phyloP scores from a whole-genome alignment of 2,113 vertebrate species.

The rabbit (Oryctolagus cuniculus) region DNA sequence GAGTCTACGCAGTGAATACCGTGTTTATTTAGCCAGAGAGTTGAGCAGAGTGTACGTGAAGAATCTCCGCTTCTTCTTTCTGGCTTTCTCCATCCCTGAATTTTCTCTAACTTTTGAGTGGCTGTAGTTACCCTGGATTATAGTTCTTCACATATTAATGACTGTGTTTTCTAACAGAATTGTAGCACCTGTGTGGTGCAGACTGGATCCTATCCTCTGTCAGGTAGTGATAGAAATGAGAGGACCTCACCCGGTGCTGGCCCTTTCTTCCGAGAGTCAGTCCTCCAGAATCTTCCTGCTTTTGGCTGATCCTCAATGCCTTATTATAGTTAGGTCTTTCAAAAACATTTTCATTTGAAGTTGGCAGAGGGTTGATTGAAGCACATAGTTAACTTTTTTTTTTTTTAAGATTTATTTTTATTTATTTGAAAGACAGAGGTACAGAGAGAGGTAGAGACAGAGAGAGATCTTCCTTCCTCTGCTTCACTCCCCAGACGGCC shows the following conservation, averaged over 20 bases:
- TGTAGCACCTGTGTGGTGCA: not conserved
- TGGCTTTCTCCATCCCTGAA: not conserved
- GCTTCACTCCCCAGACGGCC: too few relatives aligned
- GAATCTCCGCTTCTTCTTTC: not conserved
- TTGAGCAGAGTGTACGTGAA: not conserved
- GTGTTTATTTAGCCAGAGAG: not conserved
- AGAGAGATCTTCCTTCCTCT: too few relatives aligned
- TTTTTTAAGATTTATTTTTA: too few relatives aligned
- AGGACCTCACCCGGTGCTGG: not conserved
- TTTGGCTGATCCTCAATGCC: not conserved
- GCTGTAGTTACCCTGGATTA: not conserved
- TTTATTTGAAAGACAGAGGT: too few relatives aligned
- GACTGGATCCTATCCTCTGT: not conserved
- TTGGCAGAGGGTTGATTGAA: not conserved
- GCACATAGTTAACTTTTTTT: not conserved
- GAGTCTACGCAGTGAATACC: not conserved
- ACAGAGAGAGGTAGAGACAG: too few relatives aligned
- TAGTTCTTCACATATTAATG: not conserved
- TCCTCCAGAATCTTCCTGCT: not conserved
- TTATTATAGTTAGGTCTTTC: not conserved
- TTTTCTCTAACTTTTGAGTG: not conserved
- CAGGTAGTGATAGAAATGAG: not conserved
- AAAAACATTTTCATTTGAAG: not conserved
- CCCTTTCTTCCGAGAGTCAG: not conserved
- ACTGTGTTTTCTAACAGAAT: not conserved